Conservation (phyloP, 1,140 invertebrate species). For the Melipona quadrifasciata region DNA sequence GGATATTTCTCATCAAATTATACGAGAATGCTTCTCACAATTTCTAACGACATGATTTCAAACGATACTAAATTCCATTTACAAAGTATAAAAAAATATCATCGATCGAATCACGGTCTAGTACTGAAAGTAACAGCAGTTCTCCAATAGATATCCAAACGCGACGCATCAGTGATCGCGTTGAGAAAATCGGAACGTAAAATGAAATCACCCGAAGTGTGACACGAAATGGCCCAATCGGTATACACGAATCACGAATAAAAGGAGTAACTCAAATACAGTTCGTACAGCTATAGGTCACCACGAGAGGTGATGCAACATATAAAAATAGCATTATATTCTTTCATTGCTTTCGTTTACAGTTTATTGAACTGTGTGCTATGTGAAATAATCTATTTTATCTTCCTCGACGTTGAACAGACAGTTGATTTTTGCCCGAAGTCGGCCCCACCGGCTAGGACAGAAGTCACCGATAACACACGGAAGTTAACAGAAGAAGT, state of each 20-base stretch:
- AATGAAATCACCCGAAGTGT: neutral
- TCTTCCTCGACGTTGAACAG: conserved; percentile 53
- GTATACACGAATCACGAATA: conserved; percentile 13
- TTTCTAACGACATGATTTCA: conserved; percentile 41
- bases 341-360: conserved; percentile 69
- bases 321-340: conserved; percentile 71
- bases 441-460: conserved; percentile 25
- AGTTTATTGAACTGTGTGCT: conserved; percentile 65
- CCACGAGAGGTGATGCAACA: conserved; percentile 66
- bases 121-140: neutral
- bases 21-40: conserved; percentile 55
- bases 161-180: neutral
- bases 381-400: conserved; percentile 68
- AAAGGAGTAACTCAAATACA: conserved; percentile 44
- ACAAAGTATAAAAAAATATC: conserved; percentile 36
- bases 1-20: conserved; percentile 61
- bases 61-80: conserved; percentile 35
- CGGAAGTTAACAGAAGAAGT: conserved; percentile 46
- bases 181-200: conserved; percentile 13
- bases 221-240: conserved; percentile 59
- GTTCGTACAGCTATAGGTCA: conserved; percentile 62
- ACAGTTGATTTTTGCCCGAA: conserved; percentile 44
- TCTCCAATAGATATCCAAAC: neutral
- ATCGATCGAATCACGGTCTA: conserved; percentile 5
- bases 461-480: conserved; percentile 38